Evolutionary conservation across 2,797 vertebrate genomes (phyloP).

Genomic region (Sebastes matsubarae): DNA sequence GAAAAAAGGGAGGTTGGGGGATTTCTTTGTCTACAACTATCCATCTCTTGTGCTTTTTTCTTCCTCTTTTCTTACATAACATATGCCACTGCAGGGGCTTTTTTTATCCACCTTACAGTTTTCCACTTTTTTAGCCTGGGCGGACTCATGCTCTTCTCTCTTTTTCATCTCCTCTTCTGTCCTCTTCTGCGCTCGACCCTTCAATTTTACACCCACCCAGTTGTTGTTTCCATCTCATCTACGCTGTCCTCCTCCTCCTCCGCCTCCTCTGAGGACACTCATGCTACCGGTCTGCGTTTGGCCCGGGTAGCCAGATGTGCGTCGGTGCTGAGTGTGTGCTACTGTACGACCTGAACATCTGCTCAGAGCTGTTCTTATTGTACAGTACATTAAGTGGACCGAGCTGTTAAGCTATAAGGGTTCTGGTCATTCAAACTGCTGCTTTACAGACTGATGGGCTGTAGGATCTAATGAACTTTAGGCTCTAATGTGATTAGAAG

Average conservation of each 20-base stretch:
- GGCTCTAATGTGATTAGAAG: constrained; percentile 10
- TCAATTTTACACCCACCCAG: constrained; percentile 61
- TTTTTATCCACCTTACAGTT: constrained; percentile 33
- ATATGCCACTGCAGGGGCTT: background rate
- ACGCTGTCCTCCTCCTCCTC: constrained; percentile 1
- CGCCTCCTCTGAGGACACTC: constrained; percentile 23
- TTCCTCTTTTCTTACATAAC: constrained; percentile 47
- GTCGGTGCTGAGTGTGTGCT: constrained; percentile 13
- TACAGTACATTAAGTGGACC: constrained; percentile 49
- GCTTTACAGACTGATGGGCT: constrained; percentile 24
- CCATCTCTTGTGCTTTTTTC: constrained; percentile 23
- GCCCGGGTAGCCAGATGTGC: constrained; percentile 50
- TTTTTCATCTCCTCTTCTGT: constrained; percentile 39
- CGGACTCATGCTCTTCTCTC: constrained; percentile 35
- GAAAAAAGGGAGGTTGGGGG: background rate
- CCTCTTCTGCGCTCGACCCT: constrained; percentile 55
- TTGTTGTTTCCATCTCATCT: constrained; percentile 42
- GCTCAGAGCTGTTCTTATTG: constrained; percentile 44
- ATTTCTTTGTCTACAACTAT: constrained; percentile 14
- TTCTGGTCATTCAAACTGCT: background rate
- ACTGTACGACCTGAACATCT: constrained; percentile 54
- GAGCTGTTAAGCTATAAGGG: constrained; percentile 8
- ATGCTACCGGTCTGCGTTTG: background rate
- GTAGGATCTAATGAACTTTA: constrained; percentile 19
- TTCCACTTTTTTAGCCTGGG: constrained; percentile 40